Conservation (phyloP, 2,888 invertebrate genomes). For the Elegia similella region DNA sequence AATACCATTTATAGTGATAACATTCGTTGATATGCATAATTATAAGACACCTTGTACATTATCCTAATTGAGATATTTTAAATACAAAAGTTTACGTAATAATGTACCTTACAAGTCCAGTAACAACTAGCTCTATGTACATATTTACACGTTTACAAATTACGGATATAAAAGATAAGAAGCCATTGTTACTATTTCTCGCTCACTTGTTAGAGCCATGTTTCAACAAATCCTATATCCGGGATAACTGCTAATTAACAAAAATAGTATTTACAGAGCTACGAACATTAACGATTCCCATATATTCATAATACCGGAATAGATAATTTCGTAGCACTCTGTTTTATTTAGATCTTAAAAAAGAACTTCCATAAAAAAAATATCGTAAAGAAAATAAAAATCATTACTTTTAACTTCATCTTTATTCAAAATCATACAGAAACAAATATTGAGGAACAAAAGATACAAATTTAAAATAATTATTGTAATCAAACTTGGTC, state of each 20-base stretch:
- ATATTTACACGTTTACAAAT: slow-evolving; percentile 58
- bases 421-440: slow-evolving; percentile 1
- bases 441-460: background rate
- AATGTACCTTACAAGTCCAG: slow-evolving; percentile 40
- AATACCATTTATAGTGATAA: slow-evolving; percentile 44
- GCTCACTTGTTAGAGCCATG: background rate
- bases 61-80: slow-evolving; percentile 54
- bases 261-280: background rate
- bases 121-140: slow-evolving; percentile 39
- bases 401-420: background rate
- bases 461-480: background rate
- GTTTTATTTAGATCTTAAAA: background rate
- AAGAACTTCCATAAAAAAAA: background rate
- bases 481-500: background rate
- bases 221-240: background rate
- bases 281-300: too few relatives aligned
- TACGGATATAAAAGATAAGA: slow-evolving; percentile 30
- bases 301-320: background rate
- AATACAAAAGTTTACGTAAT: slow-evolving; percentile 62
- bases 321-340: background rate
- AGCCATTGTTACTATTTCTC: slow-evolving; percentile 11
- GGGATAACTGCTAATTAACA: background rate
- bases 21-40: slow-evolving; percentile 81
- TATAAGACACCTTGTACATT: slow-evolving; percentile 79
- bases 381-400: background rate